phyloP scores from a whole-genome alignment of 2,888 invertebrate genomes.

The Cosmorhoe ocellata region DNA sequence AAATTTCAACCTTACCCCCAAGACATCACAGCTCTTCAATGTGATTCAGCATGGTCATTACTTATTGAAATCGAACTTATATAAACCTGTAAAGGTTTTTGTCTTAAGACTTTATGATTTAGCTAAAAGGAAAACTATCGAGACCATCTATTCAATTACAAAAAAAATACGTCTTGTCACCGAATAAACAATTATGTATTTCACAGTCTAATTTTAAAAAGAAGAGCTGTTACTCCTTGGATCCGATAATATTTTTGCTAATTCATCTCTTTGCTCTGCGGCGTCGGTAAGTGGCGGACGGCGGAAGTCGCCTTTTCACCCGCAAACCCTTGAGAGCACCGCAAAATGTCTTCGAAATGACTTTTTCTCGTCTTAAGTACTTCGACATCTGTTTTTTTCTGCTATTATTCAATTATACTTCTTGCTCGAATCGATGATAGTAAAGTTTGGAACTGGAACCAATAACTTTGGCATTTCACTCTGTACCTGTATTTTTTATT shows the following conservation, averaged over 20 bases:
- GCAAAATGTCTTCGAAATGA: conserved; percentile 76
- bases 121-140: too few species aligned
- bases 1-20: not conserved
- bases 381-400: conserved; percentile 55
- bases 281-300: conserved; percentile 68
- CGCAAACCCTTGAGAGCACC: conserved; percentile 70
- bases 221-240: conserved; percentile 28
- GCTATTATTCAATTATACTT: not conserved
- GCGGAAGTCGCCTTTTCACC: conserved; percentile 72
- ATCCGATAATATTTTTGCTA: conserved; percentile 44
- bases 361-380: conserved; percentile 69
- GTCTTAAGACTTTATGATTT: too few species aligned
- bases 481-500: too few species aligned
- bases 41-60: too few species aligned
- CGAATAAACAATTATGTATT: too few species aligned
- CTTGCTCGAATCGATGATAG: too few species aligned
- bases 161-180: too few species aligned
- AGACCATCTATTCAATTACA: too few species aligned
- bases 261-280: conserved; percentile 56
- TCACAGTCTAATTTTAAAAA: conserved; percentile 1
- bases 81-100: too few species aligned
- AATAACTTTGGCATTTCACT: too few species aligned
- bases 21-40: too few species aligned
- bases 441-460: too few species aligned
- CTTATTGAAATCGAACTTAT: not conserved